These are phyloP conservation scores for Solea senegalensis DNA, from an alignment of 2,113 vertebrate species.

Conservation along the genomic window DNA sequence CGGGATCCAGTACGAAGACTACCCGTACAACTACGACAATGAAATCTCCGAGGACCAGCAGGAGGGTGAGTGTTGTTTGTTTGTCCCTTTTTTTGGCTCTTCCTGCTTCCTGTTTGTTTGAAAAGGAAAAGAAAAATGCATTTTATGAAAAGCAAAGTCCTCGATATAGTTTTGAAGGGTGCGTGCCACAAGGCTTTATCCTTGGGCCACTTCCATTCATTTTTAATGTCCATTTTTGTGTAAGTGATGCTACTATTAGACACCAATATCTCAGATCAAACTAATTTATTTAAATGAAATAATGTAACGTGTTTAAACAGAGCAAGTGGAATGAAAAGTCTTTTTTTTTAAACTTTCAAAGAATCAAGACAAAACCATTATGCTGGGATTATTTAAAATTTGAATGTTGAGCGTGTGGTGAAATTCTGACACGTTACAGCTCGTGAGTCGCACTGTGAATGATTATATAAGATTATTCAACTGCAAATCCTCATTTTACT, in stretches of 20 bases:
- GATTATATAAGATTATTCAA: too few relatives aligned
- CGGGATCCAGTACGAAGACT: slow-evolving; percentile 46
- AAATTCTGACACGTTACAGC: too few relatives aligned
- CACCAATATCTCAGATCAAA: background rate
- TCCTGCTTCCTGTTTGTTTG: slow-evolving; percentile 12
- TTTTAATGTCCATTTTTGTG: background rate
- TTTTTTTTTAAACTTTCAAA: too few relatives aligned
- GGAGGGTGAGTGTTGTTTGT: slow-evolving; percentile 60
- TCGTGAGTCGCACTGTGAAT: too few relatives aligned
- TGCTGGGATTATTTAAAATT: too few relatives aligned
- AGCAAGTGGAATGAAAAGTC: too few relatives aligned
- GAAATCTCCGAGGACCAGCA: slow-evolving; percentile 63
- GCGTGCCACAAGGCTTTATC: background rate
- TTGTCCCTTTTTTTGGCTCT: slow-evolving; percentile 1
- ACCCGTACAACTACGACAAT: slow-evolving; percentile 65
- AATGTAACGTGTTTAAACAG: too few relatives aligned
- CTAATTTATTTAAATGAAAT: background rate
- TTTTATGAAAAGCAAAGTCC: background rate
- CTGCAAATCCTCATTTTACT: too few relatives aligned
- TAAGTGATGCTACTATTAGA: slow-evolving; percentile 2
- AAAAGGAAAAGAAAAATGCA: slow-evolving; percentile 2
- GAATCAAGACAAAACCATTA: too few relatives aligned
- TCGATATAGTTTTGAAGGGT: background rate
- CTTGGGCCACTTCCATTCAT: background rate
- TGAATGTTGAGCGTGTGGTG: too few relatives aligned